These are phyloP conservation scores for Hyperopisus bebe DNA, from an alignment of 2,113 vertebrate genomes.

Conservation along the genomic window DNA sequence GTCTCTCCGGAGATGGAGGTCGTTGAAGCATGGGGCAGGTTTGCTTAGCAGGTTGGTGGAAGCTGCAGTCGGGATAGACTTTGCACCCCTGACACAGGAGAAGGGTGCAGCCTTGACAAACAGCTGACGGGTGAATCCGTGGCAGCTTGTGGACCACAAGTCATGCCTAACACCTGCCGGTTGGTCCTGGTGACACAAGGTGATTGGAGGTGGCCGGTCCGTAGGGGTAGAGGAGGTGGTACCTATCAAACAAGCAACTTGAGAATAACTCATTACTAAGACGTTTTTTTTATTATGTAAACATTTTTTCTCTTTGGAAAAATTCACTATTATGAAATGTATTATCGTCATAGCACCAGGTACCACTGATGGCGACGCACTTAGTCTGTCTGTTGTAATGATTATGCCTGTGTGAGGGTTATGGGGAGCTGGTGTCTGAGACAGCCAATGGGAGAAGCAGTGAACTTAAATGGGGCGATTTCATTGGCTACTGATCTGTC, in stretches of 20 bases:
- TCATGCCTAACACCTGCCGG: not conserved
- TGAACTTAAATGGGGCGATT: not conserved
- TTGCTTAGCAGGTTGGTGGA: not conserved
- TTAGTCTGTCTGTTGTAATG: not conserved
- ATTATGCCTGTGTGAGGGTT: not conserved
- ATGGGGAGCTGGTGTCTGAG: not conserved
- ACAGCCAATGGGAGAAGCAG: not conserved
- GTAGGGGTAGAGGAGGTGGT: not conserved
- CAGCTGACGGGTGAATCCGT: not conserved
- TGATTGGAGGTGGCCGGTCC: not conserved
- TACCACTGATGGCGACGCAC: not conserved
- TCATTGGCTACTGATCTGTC: constrained; percentile 5
- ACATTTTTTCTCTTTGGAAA: not conserved
- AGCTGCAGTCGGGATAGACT: not conserved
- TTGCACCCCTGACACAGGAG: not conserved
- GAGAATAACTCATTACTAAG: too few relatives aligned
- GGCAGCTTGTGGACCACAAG: not conserved
- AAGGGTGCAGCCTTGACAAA: not conserved
- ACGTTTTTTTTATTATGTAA: not conserved
- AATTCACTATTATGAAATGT: not conserved
- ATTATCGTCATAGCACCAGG: not conserved
- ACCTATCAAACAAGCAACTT: not conserved
- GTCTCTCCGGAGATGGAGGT: not conserved
- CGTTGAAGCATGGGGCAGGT: not conserved
- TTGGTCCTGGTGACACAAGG: not conserved